These are phyloP conservation scores for Dryadula phaetusa DNA, from an alignment of 2,888 invertebrate species.

Conservation along the genomic window DNA sequence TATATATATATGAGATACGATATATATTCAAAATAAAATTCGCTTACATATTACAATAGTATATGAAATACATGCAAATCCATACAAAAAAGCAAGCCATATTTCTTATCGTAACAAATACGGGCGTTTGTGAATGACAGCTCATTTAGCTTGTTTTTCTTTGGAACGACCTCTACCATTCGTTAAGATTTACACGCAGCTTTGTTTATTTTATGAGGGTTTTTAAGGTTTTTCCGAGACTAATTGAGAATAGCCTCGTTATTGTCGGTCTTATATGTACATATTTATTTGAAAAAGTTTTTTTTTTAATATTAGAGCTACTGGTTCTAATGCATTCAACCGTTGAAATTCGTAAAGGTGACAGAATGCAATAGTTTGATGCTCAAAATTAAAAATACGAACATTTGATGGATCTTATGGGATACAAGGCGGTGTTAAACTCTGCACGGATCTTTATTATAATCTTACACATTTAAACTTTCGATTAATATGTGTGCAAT, in stretches of 20 bases:
- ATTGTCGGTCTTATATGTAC: not conserved
- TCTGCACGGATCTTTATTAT: no score
- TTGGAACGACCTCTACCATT: conserved; percentile 29
- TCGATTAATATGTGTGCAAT: not conserved
- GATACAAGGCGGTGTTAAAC: no score
- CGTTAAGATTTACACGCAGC: conserved; percentile 26
- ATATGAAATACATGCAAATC: not conserved
- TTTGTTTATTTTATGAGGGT: conserved; percentile 30
- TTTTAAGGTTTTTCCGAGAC: conserved; percentile 15
- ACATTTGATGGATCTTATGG: no score
- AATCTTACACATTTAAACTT: no score
- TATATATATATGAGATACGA: no score
- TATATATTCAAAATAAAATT: no score
- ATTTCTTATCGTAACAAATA: conserved; percentile 24
- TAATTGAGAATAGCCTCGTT: conserved; percentile 10
- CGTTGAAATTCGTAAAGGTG: no score
- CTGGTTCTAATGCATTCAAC: no score
- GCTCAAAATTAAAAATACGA: no score
- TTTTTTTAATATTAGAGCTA: not conserved
- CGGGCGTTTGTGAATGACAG: conserved; percentile 36
- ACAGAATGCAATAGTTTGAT: no score
- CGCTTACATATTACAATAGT: not conserved
- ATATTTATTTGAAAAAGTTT: not conserved
- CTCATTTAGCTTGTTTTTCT: conserved; percentile 33
- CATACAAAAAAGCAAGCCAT: conserved; percentile 3